Evolutionary conservation across 2,113 vertebrate species (phyloP), one percentile per base, ranked within the genome.

Genomic region (Mixornis gularis): DNA sequence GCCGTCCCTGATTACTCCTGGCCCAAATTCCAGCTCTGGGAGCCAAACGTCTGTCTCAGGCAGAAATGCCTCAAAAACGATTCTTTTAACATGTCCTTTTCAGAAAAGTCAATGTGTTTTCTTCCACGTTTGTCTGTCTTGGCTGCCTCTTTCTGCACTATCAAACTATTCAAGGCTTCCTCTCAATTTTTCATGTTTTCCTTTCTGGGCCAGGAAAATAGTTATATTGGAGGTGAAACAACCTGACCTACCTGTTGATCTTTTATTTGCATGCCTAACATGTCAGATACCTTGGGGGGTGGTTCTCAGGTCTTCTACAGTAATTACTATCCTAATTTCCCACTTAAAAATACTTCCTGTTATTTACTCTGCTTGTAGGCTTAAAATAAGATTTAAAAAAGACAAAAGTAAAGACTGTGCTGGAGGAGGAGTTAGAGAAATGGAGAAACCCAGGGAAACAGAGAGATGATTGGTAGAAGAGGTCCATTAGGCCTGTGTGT

Each of bases 11-110:
- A 95, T 94, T 91, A 22, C 82, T 93, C 41, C 92, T 95, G 93
- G 89, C 93, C 93, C 88, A 63, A 71, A 87, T 77, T 94, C 69
- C 43, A 64, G 69, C 59, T 91, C 62, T 17, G 25, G 82, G 85
- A 96, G 94, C 95, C 94, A 96, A 96, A 87, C 0, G 91, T 53
- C 87, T 95, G 91, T 73, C 79, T 92, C 82, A 74, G 44, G 46
- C 90, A 91, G 68, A 85, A 96, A 89, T 91, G 82, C 79, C 56
- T 87, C 81, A 66, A 87, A 89, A 41, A 3, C 1, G 0, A 24
- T n/a, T 78, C 78, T 82, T 89, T 55, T 5, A 74, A 82, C 71
- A 71, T 0, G 15, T 74, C 52, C 36, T 91, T 90, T 90, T 81
- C 72, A 49, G 60, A 86, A 87, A 56, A 78, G 40, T 58, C 91